Conservation (phyloP, 2,888 invertebrate species). For the Dendrolimus pini region DNA sequence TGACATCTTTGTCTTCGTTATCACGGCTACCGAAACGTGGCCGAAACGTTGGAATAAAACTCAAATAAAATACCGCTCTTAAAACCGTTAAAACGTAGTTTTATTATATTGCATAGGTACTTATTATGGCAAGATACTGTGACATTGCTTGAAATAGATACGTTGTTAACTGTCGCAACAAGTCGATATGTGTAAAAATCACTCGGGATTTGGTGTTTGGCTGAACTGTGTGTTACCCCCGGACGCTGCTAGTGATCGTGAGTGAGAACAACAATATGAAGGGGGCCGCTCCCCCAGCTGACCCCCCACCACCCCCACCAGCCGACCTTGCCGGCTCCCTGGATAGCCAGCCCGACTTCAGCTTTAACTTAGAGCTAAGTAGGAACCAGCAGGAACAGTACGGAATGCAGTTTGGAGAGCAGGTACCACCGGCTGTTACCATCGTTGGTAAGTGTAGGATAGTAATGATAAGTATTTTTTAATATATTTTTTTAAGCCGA, state of each 20-base stretch:
- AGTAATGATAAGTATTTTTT: background rate
- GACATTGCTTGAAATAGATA: background rate
- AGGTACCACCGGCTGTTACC: constrained; percentile 44
- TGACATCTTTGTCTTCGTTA: no score
- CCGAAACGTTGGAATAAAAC: no score
- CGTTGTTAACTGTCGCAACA: background rate
- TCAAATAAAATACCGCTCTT: no score
- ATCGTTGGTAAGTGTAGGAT: constrained; percentile 58
- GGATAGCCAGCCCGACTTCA: constrained; percentile 64
- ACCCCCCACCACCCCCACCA: constrained; percentile 73
- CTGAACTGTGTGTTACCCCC: constrained; percentile 16
- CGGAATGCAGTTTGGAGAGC: constrained; percentile 79
- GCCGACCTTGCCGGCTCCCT: constrained; percentile 43
- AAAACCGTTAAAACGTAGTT: no score
- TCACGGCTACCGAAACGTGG: no score
- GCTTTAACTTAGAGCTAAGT: constrained; percentile 83
- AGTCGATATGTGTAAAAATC: background rate
- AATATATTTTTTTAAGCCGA: background rate
- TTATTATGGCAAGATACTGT: no score
- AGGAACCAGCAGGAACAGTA: constrained; percentile 85
- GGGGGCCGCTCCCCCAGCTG: constrained; percentile 61
- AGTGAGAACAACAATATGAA: constrained; percentile 53
- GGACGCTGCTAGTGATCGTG: constrained; percentile 57
- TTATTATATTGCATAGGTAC: no score
- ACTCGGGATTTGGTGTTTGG: background rate